phyloP scores from a whole-genome alignment of 2,113 vertebrate genomes.

The Myotis lucifugus region DNA sequence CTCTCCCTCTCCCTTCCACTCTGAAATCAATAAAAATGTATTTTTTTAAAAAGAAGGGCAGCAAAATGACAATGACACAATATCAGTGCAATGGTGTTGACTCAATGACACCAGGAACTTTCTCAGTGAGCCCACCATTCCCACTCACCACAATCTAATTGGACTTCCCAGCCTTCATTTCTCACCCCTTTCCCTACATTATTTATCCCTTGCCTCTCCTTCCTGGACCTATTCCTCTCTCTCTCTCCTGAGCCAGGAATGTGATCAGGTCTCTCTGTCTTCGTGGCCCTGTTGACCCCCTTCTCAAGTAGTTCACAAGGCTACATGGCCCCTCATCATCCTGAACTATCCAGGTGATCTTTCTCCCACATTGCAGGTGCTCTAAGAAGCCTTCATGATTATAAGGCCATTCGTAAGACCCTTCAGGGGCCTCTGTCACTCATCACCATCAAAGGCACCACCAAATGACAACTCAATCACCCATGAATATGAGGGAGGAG shows the following conservation, averaged over 20 bases:
- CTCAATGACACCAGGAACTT: neutral
- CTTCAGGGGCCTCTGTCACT: neutral
- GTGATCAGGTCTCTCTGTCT: neutral
- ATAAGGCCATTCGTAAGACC: neutral
- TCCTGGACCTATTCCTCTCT: neutral
- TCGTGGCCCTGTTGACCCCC: neutral
- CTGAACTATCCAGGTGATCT: neutral
- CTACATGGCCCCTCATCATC: neutral
- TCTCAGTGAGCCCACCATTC: neutral
- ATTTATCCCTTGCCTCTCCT: neutral
- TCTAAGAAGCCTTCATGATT: neutral
- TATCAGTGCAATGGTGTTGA: neutral
- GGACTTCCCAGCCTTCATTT: neutral
- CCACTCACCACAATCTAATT: neutral
- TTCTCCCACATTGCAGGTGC: too few relatives aligned
- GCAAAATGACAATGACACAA: neutral
- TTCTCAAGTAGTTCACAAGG: neutral
- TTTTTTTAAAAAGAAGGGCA: neutral
- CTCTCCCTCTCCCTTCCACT: too few relatives aligned
- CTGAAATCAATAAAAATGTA: too few relatives aligned
- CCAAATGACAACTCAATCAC: neutral
- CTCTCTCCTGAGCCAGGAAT: slow-evolving; percentile 12
- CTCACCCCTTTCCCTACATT: neutral
- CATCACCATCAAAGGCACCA: neutral
- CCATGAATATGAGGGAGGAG: neutral